Conservation (phyloP, 2,797 vertebrate genomes). For the Eidolon dupreanum region DNA sequence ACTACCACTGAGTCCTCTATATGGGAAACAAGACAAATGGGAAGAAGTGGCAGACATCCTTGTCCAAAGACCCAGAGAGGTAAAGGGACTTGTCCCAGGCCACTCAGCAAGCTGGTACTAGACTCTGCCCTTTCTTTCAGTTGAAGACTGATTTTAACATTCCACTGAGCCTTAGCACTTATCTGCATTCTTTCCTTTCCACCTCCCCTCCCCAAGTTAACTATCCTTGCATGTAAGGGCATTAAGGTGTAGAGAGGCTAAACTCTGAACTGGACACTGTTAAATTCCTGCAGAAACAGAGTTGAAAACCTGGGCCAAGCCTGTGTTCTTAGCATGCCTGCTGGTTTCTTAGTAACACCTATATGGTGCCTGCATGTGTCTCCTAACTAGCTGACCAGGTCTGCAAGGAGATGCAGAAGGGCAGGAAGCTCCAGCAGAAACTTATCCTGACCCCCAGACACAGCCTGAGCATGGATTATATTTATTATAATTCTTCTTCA, state of each 20-base stretch:
- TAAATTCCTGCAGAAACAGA: neutral
- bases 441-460: neutral
- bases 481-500: neutral
- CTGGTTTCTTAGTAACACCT: neutral
- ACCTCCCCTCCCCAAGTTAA: fast-evolving
- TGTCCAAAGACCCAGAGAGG: neutral
- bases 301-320: neutral
- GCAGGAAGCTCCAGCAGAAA: fast-evolving
- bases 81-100: neutral
- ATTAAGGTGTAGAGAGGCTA: neutral
- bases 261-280: neutral
- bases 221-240: neutral
- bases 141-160: neutral
- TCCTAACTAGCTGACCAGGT: neutral
- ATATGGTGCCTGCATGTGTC: neutral
- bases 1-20: fast-evolving
- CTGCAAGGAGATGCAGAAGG: neutral
- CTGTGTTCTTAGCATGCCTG: neutral
- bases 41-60: fast-evolving
- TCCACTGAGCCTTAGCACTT: neutral
- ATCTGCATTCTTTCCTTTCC: neutral
- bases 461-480: too few relatives aligned
- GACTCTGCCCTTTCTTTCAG: neutral
- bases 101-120: neutral
- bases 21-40: neutral